Evolutionary conservation across 2,888 invertebrate genomes (phyloP).

Genomic region (Nephrotoma guestfalica): DNA sequence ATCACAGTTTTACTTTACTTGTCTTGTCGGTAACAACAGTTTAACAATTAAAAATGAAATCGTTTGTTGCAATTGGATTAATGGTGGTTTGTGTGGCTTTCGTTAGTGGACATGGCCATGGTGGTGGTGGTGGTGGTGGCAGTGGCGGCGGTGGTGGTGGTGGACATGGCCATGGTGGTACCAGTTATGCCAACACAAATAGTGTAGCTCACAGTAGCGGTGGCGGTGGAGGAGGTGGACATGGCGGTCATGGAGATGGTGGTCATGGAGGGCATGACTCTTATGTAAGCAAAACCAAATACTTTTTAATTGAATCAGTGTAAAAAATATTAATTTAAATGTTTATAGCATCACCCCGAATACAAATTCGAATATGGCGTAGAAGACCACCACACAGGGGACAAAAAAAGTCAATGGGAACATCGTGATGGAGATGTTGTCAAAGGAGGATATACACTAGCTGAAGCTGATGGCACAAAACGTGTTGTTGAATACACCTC

Average conservation of each 20-base stretch:
- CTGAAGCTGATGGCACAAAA: neutral
- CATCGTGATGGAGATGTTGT: neutral
- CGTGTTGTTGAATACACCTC: neutral
- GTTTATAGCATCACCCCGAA: neutral
- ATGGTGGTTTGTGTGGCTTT: neutral
- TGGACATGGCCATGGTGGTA: neutral
- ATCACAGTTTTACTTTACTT: neutral
- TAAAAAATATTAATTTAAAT: neutral
- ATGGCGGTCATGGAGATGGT: neutral
- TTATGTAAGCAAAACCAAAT: neutral
- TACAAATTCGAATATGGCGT: neutral
- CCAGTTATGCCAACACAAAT: neutral
- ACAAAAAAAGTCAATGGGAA: neutral
- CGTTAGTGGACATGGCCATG: neutral
- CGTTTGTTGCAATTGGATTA: neutral
- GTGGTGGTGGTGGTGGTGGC: neutral
- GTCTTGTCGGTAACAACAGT: neutral
- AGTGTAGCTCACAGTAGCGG: neutral
- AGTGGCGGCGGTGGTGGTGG: neutral
- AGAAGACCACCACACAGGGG: neutral
- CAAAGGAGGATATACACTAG: neutral
- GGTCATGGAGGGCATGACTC: neutral
- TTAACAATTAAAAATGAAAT: neutral
- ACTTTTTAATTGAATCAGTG: neutral
- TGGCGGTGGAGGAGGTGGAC: neutral